These are phyloP conservation scores for Lutjanus campechanus DNA, from an alignment of 2,797 vertebrate species.

Conservation along the genomic window DNA sequence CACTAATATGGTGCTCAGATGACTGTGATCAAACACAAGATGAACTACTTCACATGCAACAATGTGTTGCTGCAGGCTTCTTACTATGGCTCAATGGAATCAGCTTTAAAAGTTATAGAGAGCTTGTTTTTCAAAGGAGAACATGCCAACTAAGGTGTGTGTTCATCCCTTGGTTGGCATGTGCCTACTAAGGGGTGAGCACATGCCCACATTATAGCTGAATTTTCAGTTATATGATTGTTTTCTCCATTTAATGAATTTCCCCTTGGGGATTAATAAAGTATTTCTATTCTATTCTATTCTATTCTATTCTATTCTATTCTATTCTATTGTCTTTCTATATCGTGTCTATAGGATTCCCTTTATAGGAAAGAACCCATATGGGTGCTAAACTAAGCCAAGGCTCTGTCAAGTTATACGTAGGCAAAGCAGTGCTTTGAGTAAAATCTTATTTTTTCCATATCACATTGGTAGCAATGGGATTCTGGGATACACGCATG, in stretches of 20 bases:
- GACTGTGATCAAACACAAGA: constrained; percentile 3
- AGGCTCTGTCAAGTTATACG: neutral
- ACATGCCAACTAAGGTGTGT: neutral
- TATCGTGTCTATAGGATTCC: too few species aligned
- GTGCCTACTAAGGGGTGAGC: neutral
- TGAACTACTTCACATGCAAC: constrained; percentile 1
- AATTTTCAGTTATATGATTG: constrained; percentile 11
- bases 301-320: too few species aligned
- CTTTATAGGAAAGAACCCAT: constrained; percentile 15
- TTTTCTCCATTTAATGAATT: too few species aligned
- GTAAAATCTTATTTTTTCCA: neutral
- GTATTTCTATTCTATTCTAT: too few species aligned
- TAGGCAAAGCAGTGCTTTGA: neutral
- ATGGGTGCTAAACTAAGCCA: neutral
- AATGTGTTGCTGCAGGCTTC: neutral
- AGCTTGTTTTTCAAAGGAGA: neutral
- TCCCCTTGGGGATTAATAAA: too few species aligned
- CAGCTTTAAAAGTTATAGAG: constrained; percentile 10
- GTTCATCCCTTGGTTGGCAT: too few species aligned
- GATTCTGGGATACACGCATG: too few species aligned
- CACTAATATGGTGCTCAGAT: neutral
- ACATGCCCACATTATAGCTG: neutral
- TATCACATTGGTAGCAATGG: too few species aligned
- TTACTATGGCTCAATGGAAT: constrained; percentile 1
- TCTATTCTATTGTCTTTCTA: constrained; percentile 23